These are phyloP conservation scores for Phthorimaea operculella DNA, from an alignment of 1,140 invertebrate genomes.

Conservation along the genomic window DNA sequence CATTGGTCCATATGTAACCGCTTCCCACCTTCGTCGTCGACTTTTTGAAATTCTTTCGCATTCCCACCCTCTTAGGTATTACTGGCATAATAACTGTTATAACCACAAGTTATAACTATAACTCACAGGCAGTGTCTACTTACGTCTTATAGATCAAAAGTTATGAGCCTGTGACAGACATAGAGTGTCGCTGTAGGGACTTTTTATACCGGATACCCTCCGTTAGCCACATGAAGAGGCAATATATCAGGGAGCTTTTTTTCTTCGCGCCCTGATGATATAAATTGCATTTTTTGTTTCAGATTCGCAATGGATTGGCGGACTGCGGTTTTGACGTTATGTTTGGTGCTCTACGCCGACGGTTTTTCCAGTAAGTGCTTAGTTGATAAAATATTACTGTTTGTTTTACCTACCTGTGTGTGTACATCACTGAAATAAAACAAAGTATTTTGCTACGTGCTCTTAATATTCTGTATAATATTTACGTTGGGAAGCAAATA, in stretches of 20 bases:
- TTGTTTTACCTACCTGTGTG: background rate
- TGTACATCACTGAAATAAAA: too few relatives aligned
- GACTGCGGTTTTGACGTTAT: slow-evolving; percentile 30
- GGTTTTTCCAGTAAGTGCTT: slow-evolving; percentile 58
- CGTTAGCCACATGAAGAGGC: background rate
- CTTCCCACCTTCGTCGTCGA: background rate
- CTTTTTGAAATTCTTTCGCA: background rate
- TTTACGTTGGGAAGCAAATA: too few relatives aligned
- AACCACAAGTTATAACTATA: background rate
- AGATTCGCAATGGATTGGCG: slow-evolving; percentile 53
- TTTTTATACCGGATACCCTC: background rate
- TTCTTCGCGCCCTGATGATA: background rate
- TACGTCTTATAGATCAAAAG: slow-evolving; percentile 7
- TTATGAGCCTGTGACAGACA: slow-evolving; percentile 6
- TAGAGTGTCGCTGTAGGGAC: background rate
- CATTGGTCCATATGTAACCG: background rate
- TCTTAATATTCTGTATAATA: too few relatives aligned
- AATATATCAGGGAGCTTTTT: slow-evolving; percentile 1
- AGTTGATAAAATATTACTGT: slow-evolving; percentile 10
- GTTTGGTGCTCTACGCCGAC: slow-evolving; percentile 36
- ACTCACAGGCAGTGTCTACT: slow-evolving; percentile 1
- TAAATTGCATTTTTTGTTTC: slow-evolving; percentile 26
- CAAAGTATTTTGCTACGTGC: too few relatives aligned
- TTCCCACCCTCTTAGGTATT: background rate
- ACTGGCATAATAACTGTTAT: too few relatives aligned